Evolutionary conservation across 2,113 vertebrate genomes (phyloP).

Genomic region (Bufo bufo): DNA sequence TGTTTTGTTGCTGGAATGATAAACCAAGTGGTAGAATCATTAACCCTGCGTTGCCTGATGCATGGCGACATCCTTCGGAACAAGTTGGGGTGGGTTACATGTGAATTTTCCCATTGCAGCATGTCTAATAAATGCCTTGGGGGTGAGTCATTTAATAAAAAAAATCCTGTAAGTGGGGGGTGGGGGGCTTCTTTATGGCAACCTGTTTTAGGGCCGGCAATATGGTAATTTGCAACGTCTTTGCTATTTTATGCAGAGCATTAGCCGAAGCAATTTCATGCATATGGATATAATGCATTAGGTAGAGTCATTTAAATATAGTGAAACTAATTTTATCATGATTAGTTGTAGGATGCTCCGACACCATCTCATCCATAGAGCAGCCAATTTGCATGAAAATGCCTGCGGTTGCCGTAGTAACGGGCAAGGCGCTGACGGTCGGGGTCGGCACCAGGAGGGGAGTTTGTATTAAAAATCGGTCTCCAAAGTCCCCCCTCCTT

Average conservation of each 20-base stretch:
- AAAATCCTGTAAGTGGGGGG: constrained; percentile 56
- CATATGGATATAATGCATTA: constrained; percentile 98
- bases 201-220: constrained; percentile 90
- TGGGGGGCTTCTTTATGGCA: constrained; percentile 86
- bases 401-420: constrained; percentile 87
- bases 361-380: constrained; percentile 81
- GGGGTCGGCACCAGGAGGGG: constrained; percentile 85
- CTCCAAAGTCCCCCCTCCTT: constrained; percentile 82
- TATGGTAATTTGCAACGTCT: constrained; percentile 92
- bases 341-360: constrained; percentile 93
- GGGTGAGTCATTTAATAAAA: constrained; percentile 76
- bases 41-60: constrained; percentile 28
- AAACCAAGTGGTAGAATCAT: constrained; percentile 20
- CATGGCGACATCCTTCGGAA: constrained; percentile 9
- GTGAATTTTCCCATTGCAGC: constrained; percentile 67
- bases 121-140: constrained; percentile 91
- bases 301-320: constrained; percentile 94
- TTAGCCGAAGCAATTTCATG: constrained; percentile 99
- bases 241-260: constrained; percentile 95
- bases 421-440: constrained; percentile 81
- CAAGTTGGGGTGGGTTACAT: constrained; percentile 25
- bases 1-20: constrained; percentile 11
- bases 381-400: constrained; percentile 86
- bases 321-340: constrained; percentile 99
- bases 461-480: constrained; percentile 89